These are phyloP conservation scores for Oncorhynchus keta DNA, from an alignment of 2,113 vertebrate genomes.

Conservation along the genomic window DNA sequence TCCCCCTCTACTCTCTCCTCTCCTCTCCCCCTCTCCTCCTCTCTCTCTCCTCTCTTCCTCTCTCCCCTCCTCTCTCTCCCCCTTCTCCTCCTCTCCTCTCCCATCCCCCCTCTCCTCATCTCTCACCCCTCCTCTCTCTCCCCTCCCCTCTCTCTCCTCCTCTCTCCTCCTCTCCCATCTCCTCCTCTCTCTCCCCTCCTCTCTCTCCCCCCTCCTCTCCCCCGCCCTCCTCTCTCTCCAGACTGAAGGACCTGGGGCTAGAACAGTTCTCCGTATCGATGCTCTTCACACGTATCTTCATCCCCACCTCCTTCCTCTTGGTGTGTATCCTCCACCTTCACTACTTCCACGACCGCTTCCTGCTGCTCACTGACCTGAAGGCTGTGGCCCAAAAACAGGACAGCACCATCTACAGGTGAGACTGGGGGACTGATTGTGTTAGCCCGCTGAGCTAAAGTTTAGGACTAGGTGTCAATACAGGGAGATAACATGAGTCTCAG, in stretches of 20 bases:
- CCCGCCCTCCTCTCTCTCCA: conserved; percentile 47
- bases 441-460: too few relatives aligned
- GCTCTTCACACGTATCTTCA: conserved; percentile 92
- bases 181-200: neutral
- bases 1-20: neutral
- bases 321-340: conserved; percentile 95
- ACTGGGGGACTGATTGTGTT: neutral
- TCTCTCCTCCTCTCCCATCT: too few relatives aligned
- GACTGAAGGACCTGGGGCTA: conserved; percentile 86
- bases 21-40: too few relatives aligned
- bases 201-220: neutral
- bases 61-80: too few relatives aligned
- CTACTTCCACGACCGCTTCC: conserved; percentile 94
- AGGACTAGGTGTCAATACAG: neutral
- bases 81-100: neutral
- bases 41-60: too few relatives aligned
- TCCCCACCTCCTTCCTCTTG: conserved; percentile 92
- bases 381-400: conserved; percentile 91
- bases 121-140: neutral
- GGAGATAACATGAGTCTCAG: too few relatives aligned
- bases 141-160: neutral
- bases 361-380: conserved; percentile 93
- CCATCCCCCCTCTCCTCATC: neutral
- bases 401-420: conserved; percentile 94
- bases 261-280: conserved; percentile 75